Conservation (phyloP, 1,140 invertebrate genomes). For the Limonius californicus region DNA sequence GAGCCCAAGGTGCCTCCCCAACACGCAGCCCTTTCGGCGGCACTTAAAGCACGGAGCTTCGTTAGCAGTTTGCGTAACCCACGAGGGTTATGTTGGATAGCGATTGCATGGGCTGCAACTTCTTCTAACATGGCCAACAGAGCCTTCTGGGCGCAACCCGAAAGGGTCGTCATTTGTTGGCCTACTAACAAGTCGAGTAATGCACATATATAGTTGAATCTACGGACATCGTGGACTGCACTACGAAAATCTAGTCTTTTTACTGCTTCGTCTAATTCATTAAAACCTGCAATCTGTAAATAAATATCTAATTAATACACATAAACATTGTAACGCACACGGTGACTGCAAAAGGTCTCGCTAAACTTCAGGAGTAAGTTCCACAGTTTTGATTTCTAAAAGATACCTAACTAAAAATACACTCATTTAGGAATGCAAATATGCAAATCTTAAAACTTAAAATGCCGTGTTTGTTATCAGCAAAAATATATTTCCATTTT, state of each 20-base stretch:
- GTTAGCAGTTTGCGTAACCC: constrained; percentile 72
- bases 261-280: constrained; percentile 91
- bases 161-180: constrained; percentile 76
- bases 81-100: constrained; percentile 84
- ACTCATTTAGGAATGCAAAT: too few relatives aligned
- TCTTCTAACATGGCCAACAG: constrained; percentile 92
- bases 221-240: constrained; percentile 86
- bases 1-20: constrained; percentile 87
- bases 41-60: constrained; percentile 65
- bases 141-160: constrained; percentile 90
- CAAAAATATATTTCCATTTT: too few relatives aligned
- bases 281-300: constrained; percentile 85
- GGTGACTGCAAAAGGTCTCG: too few relatives aligned
- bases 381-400: too few relatives aligned
- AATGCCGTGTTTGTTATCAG: too few relatives aligned
- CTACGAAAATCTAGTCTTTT: constrained; percentile 90
- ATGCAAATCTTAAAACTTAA: too few relatives aligned
- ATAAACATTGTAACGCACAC: neutral
- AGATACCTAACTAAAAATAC: too few relatives aligned
- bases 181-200: constrained; percentile 84
- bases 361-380: too few relatives aligned
- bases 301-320: neutral
- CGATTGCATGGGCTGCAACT: constrained; percentile 71
- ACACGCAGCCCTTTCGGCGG: constrained; percentile 57
- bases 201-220: constrained; percentile 96